Evolutionary conservation across 2,797 vertebrate species (phyloP), one percentile per base, ranked within the genome.

Genomic region (Holocentrus rufus): DNA sequence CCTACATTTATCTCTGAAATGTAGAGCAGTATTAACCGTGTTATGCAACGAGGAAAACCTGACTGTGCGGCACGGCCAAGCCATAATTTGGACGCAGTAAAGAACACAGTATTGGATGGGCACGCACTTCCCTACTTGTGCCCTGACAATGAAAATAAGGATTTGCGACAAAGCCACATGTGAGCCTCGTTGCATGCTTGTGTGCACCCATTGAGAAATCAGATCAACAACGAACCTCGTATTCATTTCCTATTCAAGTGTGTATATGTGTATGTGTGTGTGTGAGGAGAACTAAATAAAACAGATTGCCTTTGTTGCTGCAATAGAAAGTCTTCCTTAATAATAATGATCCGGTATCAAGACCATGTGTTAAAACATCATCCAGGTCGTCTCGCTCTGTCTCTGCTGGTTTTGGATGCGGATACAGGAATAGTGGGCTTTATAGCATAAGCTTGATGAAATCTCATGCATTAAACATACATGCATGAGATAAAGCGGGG

Each of bases 141-240:
- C 22, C 17, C 34, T 22, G 8, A 85, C 56, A 74, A 65, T 70
- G 56, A 83, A 79, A 86, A 72, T 61, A 69, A 62, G 49, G 44
- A 76, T 62, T 49, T 30, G 52, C 84, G 72, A 56, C 20, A 66
- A 76, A 83, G 65, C 76, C 80, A 77, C 72, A 74, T 65, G 60
- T 11, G 6, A 65, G 68, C 66, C 49, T 74, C 20, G 11, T 20
- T 65, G 63, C 63, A 81, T 65, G 44, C 65, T 66, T 76, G 50
- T 52, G 42, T 74, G 52, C 55, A 15, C n/a, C 60, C 49, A 39
- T 44, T 62, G n/a, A 77, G 30, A 82, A 77, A 73, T 75, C 31
- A 2, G 62, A 80, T 42, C 68, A 77, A 66, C 61, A 78, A 73
- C 2, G 1, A 20, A 52, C 46, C 49, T 74, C 22, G 10, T 60